Evolutionary conservation across 2,888 invertebrate species (phyloP).

Genomic region (Exocentrus adspersus): DNA sequence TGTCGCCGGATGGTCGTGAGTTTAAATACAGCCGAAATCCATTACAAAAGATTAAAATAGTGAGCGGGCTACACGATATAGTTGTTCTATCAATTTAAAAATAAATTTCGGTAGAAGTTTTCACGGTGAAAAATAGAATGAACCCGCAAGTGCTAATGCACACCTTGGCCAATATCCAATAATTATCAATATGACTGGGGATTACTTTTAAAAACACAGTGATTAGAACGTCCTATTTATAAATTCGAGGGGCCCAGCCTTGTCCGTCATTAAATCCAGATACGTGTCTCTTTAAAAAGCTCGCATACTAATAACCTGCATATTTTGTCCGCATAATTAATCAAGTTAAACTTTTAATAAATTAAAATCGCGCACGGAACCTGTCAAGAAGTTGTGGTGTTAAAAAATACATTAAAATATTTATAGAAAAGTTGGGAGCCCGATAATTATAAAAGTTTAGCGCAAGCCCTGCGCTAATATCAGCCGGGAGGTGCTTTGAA

Average conservation of each 20-base stretch:
- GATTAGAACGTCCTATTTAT: constrained; percentile 6
- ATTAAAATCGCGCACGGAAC: constrained; percentile 40
- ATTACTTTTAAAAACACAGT: constrained; percentile 12
- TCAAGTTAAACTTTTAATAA: constrained; percentile 44
- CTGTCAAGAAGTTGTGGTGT: constrained; percentile 41
- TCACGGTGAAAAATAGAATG: not conserved
- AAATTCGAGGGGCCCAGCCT: not conserved
- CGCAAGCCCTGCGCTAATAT: constrained; percentile 51
- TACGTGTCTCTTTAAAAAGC: constrained; percentile 29
- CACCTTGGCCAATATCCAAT: constrained; percentile 21
- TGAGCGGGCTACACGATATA: not conserved
- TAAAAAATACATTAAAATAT: constrained; percentile 57
- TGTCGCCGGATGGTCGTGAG: too few species aligned
- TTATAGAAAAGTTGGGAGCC: constrained; percentile 55
- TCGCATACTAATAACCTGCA: constrained; percentile 41
- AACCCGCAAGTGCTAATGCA: constrained; percentile 10
- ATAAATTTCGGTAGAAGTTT: not conserved
- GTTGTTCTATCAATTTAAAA: constrained; percentile 6
- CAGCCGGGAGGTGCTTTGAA: constrained; percentile 55
- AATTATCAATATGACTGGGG: constrained; percentile 13
- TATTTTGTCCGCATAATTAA: constrained; percentile 40
- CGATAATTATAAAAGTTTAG: constrained; percentile 60
- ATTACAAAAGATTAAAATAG: not conserved
- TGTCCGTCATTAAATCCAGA: constrained; percentile 9
- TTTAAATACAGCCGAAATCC: not conserved